Evolutionary conservation across 2,888 invertebrate species (phyloP), one percentile per base, ranked within the genome.

Genomic region (Sinopyrophorus schimmeli): DNA sequence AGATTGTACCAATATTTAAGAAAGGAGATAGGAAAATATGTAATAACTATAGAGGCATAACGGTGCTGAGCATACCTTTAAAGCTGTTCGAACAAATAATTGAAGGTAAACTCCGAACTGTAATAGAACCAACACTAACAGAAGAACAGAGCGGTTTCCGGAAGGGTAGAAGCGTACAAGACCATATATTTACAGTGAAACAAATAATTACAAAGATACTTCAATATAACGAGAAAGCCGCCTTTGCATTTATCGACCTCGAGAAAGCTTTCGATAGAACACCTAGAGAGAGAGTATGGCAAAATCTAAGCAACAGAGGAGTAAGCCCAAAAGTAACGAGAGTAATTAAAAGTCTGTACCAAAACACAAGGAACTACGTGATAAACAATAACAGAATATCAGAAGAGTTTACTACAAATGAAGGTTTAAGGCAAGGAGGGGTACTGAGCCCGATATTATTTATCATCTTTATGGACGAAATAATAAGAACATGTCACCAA

Each of bases 181-280:
- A 52, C 10, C 51, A 53, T 18, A 32, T 47, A 5, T 50, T 54
- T 32, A 53, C 47, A 1, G 20, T 52, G 9, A 53, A 50, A 30
- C 46, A 53, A 23, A 41, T 53, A 23, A 15, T 32, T 7, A 18
- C 28, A 5, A 51, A 49, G 28, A 41, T 17, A 18, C 7, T 31
- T 10, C 11, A 9, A 34, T 5, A 26, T n/a, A 31, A 43, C 1
- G 30, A 31, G 27, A 31, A 48, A 15, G 6, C 28, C 4, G 49
- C 16, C n/a, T 9, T 56, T 4, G 48, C 27, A 18, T 54, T 56
- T 12, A n/a, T 55, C n/a, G 53, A 57, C 24, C 15, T 56, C 5
- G 23, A 54, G 30, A 54, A 54, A 16, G 55, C 55, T 1, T 57
- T 55, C 35, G 53, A 57, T 28, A 50, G 12, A 32, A 30, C 47